These are phyloP conservation scores for Coturnix japonica DNA, from an alignment of 2,113 vertebrate species.

Conservation along the genomic window DNA sequence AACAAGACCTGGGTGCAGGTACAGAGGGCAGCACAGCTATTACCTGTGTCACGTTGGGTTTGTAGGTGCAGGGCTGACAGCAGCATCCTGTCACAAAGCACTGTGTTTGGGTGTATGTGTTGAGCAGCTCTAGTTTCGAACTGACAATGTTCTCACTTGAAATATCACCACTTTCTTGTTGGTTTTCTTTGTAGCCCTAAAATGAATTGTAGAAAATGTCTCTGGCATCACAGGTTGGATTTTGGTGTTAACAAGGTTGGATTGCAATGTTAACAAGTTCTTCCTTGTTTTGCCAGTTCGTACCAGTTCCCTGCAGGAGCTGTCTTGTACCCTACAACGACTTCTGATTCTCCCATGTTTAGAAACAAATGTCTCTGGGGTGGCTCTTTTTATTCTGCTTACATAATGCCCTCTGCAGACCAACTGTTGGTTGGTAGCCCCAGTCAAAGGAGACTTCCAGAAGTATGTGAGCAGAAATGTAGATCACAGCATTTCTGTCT, in stretches of 20 bases:
- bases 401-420: background rate
- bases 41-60: accelerated
- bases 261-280: background rate
- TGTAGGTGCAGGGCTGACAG: background rate
- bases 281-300: background rate
- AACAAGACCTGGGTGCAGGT: accelerated
- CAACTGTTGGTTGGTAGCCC: background rate
- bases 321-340: background rate
- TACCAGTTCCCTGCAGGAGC: background rate
- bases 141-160: background rate
- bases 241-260: background rate
- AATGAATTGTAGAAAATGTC: background rate
- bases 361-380: background rate
- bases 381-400: background rate
- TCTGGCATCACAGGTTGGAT: background rate
- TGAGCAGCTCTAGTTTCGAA: background rate
- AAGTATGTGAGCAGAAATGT: background rate
- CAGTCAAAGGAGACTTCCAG: background rate
- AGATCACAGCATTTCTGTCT: background rate
- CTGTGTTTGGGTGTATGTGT: background rate
- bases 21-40: background rate
- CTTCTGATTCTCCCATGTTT: background rate
- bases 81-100: background rate
- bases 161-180: background rate
- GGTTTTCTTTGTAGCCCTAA: background rate